These are phyloP conservation scores for Lepus timidus DNA, from an alignment of 2,113 vertebrate genomes.

Conservation along the genomic window DNA sequence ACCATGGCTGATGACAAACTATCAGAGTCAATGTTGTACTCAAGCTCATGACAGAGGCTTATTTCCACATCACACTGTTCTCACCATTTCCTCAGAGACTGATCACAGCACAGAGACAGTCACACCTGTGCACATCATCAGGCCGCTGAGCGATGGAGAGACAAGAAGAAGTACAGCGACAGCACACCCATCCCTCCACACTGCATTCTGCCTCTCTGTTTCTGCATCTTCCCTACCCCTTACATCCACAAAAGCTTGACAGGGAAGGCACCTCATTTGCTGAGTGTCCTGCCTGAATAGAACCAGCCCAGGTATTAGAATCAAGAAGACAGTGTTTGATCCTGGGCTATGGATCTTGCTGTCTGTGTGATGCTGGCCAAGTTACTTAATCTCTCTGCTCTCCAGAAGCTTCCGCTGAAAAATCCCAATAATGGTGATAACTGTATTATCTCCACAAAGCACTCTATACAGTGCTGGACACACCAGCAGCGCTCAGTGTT, in stretches of 20 bases:
- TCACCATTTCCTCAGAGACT: conserved; percentile 5
- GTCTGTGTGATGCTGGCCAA: not conserved
- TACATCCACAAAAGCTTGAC: conserved; percentile 56
- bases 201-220: not conserved
- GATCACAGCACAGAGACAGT: not conserved
- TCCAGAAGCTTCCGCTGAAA: not conserved
- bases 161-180: not conserved
- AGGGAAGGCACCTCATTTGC: conserved; percentile 16
- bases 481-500: not conserved
- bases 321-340: conserved; percentile 9
- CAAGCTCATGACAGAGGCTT: not conserved
- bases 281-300: conserved; percentile 9
- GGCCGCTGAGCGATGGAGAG: not conserved
- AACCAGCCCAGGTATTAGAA: not conserved
- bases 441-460: not conserved
- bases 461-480: not conserved
- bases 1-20: not conserved
- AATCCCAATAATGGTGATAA: not conserved
- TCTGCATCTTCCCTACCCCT: conserved; percentile 41
- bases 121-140: conserved; percentile 8
- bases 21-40: not conserved
- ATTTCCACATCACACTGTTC: conserved; percentile 15
- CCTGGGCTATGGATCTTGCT: not conserved
- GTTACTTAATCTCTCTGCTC: conserved; percentile 36
- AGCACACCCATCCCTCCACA: not conserved